These are phyloP conservation scores for Sphaeridia pumilis DNA, from an alignment of 2,888 invertebrate genomes.

Conservation along the genomic window DNA sequence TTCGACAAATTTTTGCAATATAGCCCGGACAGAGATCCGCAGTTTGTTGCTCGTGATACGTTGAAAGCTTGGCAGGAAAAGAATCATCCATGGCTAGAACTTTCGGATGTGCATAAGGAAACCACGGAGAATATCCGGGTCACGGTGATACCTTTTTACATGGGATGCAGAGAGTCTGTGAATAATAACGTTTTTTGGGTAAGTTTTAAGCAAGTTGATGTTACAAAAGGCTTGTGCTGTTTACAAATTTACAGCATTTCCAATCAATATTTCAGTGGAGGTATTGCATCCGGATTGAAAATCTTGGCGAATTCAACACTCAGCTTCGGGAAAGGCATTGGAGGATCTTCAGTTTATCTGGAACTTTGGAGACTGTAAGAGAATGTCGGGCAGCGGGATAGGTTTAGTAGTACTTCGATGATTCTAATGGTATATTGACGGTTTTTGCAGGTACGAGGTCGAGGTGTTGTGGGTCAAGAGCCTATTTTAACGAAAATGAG, in stretches of 20 bases:
- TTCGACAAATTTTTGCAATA: slow-evolving; percentile 88
- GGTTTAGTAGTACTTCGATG: background rate
- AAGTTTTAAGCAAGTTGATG: slow-evolving; percentile 33
- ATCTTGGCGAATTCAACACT: slow-evolving; percentile 75
- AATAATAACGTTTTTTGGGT: slow-evolving; percentile 89
- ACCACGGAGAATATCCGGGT: slow-evolving; percentile 92
- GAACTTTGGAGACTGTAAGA: slow-evolving; percentile 77
- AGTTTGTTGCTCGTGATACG: slow-evolving; percentile 78
- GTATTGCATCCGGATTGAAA: slow-evolving; percentile 93
- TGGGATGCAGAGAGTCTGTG: slow-evolving; percentile 87
- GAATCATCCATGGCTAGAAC: slow-evolving; percentile 91
- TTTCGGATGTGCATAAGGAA: slow-evolving; percentile 93
- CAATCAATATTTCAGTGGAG: slow-evolving; percentile 61
- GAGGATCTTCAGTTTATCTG: slow-evolving; percentile 90
- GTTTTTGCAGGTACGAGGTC: slow-evolving; percentile 52
- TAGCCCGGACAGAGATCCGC: slow-evolving; percentile 71
- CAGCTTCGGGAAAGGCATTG: slow-evolving; percentile 94
- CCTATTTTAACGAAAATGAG: slow-evolving; percentile 73
- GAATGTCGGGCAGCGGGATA: background rate
- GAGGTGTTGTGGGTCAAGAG: slow-evolving; percentile 97
- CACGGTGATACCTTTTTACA: slow-evolving; percentile 96
- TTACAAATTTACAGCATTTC: background rate
- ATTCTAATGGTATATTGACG: background rate
- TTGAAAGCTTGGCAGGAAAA: slow-evolving; percentile 92
- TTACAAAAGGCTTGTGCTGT: background rate